Conservation (phyloP, 2,113 vertebrate species). For the Gadus macrocephalus region DNA sequence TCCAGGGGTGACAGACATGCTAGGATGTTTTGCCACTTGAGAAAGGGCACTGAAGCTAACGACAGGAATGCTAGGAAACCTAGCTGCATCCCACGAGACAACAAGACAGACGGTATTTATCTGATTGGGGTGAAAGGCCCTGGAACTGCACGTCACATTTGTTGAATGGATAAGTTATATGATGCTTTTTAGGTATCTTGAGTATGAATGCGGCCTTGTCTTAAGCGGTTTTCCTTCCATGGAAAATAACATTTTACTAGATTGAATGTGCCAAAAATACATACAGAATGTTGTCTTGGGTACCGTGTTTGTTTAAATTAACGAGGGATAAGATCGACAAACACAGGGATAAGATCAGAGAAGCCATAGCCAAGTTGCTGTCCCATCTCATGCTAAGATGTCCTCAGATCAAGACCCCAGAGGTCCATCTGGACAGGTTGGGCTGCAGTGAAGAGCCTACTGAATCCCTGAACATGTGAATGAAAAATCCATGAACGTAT, state of each 20-base stretch:
- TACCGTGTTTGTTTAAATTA: no score
- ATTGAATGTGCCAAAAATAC: no score
- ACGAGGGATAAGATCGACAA: not conserved
- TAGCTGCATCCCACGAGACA: conserved; percentile 28
- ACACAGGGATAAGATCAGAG: conserved; percentile 26
- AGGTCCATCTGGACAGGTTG: not conserved
- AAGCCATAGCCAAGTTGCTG: not conserved
- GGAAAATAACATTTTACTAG: no score
- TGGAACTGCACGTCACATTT: conserved; percentile 14
- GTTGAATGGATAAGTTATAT: no score
- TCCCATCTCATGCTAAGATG: not conserved
- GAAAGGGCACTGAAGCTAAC: conserved; percentile 28
- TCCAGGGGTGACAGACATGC: conserved; percentile 48
- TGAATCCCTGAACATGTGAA: not conserved
- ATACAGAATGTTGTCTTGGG: no score
- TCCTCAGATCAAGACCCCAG: not conserved
- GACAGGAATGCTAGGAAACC: conserved; percentile 28
- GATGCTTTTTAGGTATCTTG: no score
- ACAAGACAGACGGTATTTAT: no score
- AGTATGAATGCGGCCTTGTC: no score
- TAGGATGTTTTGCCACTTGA: conserved; percentile 41
- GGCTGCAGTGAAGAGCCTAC: not conserved
- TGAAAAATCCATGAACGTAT: not conserved
- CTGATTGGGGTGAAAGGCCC: not conserved
- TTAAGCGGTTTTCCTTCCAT: no score